Evolutionary conservation across 2,888 invertebrate species (phyloP).

Genomic region (Rhamphomyia laevipes): DNA sequence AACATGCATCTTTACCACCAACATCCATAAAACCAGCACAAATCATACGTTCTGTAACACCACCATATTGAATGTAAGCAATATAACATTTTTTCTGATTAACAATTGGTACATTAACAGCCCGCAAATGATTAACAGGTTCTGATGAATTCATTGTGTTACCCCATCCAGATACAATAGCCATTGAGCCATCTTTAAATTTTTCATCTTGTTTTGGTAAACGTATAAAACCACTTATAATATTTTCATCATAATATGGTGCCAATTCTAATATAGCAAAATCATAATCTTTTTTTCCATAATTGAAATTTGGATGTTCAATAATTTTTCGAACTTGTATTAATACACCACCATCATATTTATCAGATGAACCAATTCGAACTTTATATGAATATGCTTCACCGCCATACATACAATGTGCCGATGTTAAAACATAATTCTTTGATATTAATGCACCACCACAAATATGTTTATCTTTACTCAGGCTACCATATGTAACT

Average conservation of each 20-base stretch:
- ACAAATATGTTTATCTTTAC: slow-evolving; percentile 21
- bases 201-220: slow-evolving; percentile 7
- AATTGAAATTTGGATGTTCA: slow-evolving; percentile 41
- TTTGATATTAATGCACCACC: slow-evolving; percentile 24
- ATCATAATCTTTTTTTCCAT: slow-evolving; percentile 39
- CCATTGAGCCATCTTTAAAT: slow-evolving; percentile 8
- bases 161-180: slow-evolving; percentile 19
- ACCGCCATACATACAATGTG: slow-evolving; percentile 23
- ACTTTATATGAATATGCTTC: slow-evolving; percentile 24
- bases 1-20: slow-evolving; percentile 38
- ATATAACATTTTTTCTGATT: slow-evolving; percentile 35
- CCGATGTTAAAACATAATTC: slow-evolving; percentile 24
- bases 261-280: slow-evolving; percentile 38
- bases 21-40: slow-evolving; percentile 41
- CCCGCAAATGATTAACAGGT: slow-evolving; percentile 33
- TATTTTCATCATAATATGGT: slow-evolving; percentile 15
- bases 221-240: slow-evolving; percentile 5
- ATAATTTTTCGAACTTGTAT: slow-evolving; percentile 39
- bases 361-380: slow-evolving; percentile 43
- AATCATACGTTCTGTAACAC: slow-evolving; percentile 42
- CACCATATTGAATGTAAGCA: slow-evolving; percentile 35
- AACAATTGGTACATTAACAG: slow-evolving; percentile 41
- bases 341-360: slow-evolving; percentile 38
- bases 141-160: slow-evolving; percentile 7
- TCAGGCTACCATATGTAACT: slow-evolving; percentile 18